Percentiles rank a stretch among this genome's conserved stretches.
Evolutionary conservation across 1,140 invertebrate genomes (phyloP).

Genomic region (Schmidtea mediterranea): DNA sequence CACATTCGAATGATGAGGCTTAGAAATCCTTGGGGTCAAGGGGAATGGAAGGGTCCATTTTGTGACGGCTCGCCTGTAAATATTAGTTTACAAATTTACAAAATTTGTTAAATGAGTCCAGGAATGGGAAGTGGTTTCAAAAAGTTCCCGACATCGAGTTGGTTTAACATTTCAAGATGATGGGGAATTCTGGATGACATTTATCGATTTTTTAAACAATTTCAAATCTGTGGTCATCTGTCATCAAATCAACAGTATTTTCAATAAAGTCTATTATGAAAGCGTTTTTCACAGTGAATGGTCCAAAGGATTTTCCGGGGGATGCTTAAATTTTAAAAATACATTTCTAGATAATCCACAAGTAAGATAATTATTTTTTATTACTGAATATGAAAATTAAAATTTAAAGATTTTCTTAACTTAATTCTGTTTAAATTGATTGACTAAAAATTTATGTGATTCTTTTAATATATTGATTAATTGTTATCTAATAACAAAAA

Average conservation of each 20-base stretch:
- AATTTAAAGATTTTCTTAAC: too few species aligned
- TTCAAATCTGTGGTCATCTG: constrained; percentile 54
- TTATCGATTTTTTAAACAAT: constrained; percentile 11
- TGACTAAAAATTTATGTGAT: too few species aligned
- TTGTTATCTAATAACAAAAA: too few species aligned
- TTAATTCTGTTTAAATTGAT: too few species aligned
- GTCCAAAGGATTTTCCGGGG: too few species aligned
- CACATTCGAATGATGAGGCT: constrained; percentile 29
- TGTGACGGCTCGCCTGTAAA: constrained; percentile 12
- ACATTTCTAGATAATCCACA: too few species aligned
- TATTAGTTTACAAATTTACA: neutral
- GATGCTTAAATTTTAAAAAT: too few species aligned
- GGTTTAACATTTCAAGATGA: constrained; percentile 67
- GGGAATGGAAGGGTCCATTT: constrained; percentile 9
- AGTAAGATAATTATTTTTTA: too few species aligned
- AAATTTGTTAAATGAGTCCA: constrained; percentile 12
- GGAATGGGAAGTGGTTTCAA: constrained; percentile 71
- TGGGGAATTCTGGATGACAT: constrained; percentile 67
- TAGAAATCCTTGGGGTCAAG: constrained; percentile 9
- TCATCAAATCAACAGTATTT: constrained; percentile 29
- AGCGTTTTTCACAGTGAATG: too few species aligned
- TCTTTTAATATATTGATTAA: too few species aligned
- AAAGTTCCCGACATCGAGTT: constrained; percentile 54
- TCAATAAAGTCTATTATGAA: neutral
- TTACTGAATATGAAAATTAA: too few species aligned